A percentile compares a stretch with the other conserved stretches of the same genome.
Evolutionary conservation across 2,113 vertebrate species (phyloP).

Genomic region (Hirundichthys speculiger): DNA sequence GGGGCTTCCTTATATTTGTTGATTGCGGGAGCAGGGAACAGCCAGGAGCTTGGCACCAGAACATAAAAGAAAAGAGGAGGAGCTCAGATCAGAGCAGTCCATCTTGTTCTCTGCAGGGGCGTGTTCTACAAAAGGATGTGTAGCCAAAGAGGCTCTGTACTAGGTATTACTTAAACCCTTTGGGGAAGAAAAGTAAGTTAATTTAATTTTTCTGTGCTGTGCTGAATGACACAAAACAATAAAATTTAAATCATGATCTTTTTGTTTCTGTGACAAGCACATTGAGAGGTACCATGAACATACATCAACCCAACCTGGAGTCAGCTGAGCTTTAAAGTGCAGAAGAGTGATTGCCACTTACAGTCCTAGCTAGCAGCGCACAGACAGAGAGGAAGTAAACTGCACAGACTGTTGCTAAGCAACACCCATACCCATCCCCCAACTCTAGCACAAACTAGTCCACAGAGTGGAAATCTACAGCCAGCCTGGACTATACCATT

Average conservation of each 20-base stretch:
- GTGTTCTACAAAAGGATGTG: constrained; percentile 11
- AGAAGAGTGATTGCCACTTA: constrained; percentile 28
- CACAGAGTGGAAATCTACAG: constrained; percentile 69
- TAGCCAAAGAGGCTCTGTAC: not conserved
- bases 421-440: constrained; percentile 78
- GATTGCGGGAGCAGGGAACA: constrained; percentile 37
- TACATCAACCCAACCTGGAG: not conserved
- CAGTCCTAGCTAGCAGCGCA: constrained; percentile 64
- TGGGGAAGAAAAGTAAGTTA: not conserved
- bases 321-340: constrained; percentile 15
- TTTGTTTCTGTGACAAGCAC: not conserved
- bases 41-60: constrained; percentile 39
- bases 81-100: constrained; percentile 47
- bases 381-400: constrained; percentile 55
- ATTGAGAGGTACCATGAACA: not conserved
- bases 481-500: constrained; percentile 67
- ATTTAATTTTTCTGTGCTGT: not conserved
- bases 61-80: constrained; percentile 60
- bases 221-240: not conserved
- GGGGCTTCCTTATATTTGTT: constrained; percentile 55
- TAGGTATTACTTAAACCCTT: not conserved
- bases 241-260: constrained; percentile 4
- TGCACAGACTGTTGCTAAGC: constrained; percentile 67
- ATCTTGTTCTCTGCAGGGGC: constrained; percentile 31
- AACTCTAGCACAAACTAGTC: constrained; percentile 71